A percentile compares a stretch with the other conserved stretches of the same genome.
phyloP scores from a whole-genome alignment of 2,113 vertebrate genomes.

The Oryzias woworae region DNA sequence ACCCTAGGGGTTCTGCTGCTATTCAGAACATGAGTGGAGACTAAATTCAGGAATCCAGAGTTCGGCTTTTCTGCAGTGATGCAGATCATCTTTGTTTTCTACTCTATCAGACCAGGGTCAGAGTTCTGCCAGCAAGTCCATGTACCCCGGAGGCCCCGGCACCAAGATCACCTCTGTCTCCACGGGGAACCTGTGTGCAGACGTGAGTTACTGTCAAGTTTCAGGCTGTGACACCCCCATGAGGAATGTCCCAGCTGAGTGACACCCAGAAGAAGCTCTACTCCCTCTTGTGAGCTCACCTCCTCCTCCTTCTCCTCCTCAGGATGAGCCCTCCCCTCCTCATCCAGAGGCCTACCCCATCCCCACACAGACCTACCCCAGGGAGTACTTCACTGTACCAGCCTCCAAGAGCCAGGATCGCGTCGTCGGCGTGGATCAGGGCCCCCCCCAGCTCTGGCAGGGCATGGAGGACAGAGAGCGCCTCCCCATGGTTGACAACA shows the following conservation, averaged over 20 bases:
- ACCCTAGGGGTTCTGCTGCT: background rate
- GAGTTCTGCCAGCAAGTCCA: constrained; percentile 87
- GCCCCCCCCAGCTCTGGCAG: constrained; percentile 84
- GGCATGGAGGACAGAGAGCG: constrained; percentile 86
- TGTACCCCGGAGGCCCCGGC: constrained; percentile 85
- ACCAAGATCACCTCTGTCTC: constrained; percentile 98
- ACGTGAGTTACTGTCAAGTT: constrained; percentile 79
- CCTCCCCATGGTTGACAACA: constrained; percentile 78
- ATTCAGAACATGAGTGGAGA: too few relatives aligned
- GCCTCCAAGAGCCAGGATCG: constrained; percentile 92
- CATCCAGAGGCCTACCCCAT: constrained; percentile 95
- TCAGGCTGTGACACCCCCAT: constrained; percentile 2
- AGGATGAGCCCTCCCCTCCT: constrained; percentile 88
- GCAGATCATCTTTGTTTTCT: background rate
- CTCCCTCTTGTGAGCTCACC: background rate
- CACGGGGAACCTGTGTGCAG: constrained; percentile 95
- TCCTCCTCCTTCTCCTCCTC: background rate
- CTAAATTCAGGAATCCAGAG: too few relatives aligned
- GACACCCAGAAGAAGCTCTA: background rate
- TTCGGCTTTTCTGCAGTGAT: background rate
- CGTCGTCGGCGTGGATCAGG: constrained; percentile 76
- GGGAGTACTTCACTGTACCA: constrained; percentile 97
- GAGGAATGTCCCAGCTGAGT: constrained; percentile 32
- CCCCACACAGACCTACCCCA: constrained; percentile 93
- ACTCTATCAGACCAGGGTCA: constrained; percentile 87